Percentiles rank a stretch among this genome's conserved stretches.
Conservation (phyloP, 2,888 invertebrate species). For the Colletes collaris region DNA sequence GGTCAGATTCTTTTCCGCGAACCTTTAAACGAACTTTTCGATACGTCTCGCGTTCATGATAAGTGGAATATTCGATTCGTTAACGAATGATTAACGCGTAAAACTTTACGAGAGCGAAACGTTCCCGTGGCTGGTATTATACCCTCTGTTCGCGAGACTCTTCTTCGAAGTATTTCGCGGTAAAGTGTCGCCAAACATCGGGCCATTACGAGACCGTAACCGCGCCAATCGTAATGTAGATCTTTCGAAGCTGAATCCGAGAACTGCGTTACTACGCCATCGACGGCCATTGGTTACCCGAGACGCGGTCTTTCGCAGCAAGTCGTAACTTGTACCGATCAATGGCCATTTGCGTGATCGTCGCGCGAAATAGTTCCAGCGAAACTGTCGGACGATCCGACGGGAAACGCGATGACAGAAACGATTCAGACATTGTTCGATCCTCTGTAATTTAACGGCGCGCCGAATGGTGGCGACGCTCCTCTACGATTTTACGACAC, state of each 20-base stretch:
- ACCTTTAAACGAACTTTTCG: no score
- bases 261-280: slow-evolving; percentile 33
- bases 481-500: slow-evolving; percentile 27
- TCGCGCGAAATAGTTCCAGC: slow-evolving; percentile 52
- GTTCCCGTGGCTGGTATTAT: no score
- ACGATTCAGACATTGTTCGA: slow-evolving; percentile 55
- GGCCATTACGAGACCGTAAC: no score
- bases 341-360: slow-evolving; percentile 64
- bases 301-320: slow-evolving; percentile 47
- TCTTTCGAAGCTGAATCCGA: slow-evolving; percentile 33
- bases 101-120: no score
- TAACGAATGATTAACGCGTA: no score
- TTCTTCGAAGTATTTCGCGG: no score
- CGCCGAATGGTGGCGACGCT: slow-evolving; percentile 31
- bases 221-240: slow-evolving; percentile 11
- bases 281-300: slow-evolving; percentile 37
- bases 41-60: no score
- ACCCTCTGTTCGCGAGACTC: no score
- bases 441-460: slow-evolving; percentile 54
- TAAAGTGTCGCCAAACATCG: not conserved
- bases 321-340: slow-evolving; percentile 55
- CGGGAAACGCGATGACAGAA: slow-evolving; percentile 15
- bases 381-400: slow-evolving; percentile 27
- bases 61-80: no score
- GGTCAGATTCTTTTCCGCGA: no score